Conservation (phyloP, 35 echinoderm and acorn worm genomes). For the Eucidaris tribuloides region DNA sequence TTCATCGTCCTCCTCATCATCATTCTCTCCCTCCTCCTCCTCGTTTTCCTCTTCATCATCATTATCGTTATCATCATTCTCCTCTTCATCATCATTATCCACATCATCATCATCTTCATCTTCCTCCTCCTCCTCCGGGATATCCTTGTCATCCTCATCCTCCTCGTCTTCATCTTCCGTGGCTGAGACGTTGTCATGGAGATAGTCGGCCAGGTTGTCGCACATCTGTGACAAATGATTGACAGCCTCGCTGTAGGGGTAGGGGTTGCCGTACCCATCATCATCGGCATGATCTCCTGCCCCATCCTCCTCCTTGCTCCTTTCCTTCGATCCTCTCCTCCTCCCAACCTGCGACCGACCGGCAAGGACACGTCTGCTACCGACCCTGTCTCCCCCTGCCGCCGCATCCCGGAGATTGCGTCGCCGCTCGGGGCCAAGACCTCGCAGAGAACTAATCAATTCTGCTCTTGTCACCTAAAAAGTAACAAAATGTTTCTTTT, state of each 20-base stretch:
- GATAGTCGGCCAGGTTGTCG: conserved; percentile 66
- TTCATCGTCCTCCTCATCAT: conserved; percentile 17
- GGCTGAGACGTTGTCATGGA: conserved; percentile 64
- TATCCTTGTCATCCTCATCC: conserved; percentile 45
- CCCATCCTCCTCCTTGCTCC: neutral
- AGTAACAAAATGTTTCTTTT: too few relatives aligned
- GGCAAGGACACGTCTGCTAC: neutral
- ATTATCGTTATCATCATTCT: conserved; percentile 41
- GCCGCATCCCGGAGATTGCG: neutral
- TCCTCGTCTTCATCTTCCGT: conserved; percentile 68
- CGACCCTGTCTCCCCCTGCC: too few relatives aligned
- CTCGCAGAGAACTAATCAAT: conserved; percentile 46
- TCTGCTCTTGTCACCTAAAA: conserved; percentile 61
- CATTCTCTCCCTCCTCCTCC: conserved; percentile 17
- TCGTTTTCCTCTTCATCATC: conserved; percentile 27
- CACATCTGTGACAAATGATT: conserved; percentile 88
- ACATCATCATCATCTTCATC: conserved; percentile 39
- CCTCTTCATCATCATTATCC: conserved; percentile 31
- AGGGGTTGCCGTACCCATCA: neutral
- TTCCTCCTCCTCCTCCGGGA: conserved; percentile 51
- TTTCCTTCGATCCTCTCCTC: conserved; percentile 2
- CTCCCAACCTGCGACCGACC: neutral
- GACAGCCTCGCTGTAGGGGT: conserved; percentile 54
- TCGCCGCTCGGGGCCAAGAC: conserved; percentile 16
- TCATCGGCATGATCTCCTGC: conserved; percentile 42